Base-by-base conservation (phyloP, 2,888 invertebrate genomes). In the Ellobium chinense region DNA sequence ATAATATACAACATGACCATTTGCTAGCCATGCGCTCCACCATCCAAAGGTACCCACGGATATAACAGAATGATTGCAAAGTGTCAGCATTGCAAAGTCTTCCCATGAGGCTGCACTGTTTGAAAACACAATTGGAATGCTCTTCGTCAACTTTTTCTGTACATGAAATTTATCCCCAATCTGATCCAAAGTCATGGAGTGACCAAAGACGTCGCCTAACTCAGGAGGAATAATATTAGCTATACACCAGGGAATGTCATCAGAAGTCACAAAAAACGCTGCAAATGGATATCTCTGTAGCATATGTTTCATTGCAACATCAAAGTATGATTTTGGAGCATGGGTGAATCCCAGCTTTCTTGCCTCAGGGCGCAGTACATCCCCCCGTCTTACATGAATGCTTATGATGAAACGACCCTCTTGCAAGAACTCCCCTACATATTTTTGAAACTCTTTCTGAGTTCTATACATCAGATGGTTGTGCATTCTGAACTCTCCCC, bases 1-100 rank as follows among this genome's bases (percentile, higher is more conserved):
- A 27, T 79, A 79, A 54, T 79, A 79, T 1, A 79, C 79, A 65
- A 79, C 79, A 66, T 79, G 37, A 27, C 79, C 79, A 66, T 74
- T 74, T n/a, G 79, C 79, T 29, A 79, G 27, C 79, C 79, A 79
- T 2, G 79, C 79, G 54, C 73, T 34, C 79, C 79, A 79, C 79
- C 79, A 79, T 18, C 79, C 73, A 68, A 73, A 79, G n/a, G 79
- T 73, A 2, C 79, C 79, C 3, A 79, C 79, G 9, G 79, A 73
- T 9, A 79, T 60, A 27, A 79, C 73, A 7, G 73, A 73, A 68
- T 79, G 79, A 29, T 79, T 79, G 36, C 66, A 73, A 7, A 79
- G n/a, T 3, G 73, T 73, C 21, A 79, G 27, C 63, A 79, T 34
- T 58, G 58, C 39, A 74, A 79, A 79, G 39, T 79, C 79, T 18